Evolutionary conservation across 2,113 vertebrate species (phyloP).

Genomic region (Gila orcuttii): DNA sequence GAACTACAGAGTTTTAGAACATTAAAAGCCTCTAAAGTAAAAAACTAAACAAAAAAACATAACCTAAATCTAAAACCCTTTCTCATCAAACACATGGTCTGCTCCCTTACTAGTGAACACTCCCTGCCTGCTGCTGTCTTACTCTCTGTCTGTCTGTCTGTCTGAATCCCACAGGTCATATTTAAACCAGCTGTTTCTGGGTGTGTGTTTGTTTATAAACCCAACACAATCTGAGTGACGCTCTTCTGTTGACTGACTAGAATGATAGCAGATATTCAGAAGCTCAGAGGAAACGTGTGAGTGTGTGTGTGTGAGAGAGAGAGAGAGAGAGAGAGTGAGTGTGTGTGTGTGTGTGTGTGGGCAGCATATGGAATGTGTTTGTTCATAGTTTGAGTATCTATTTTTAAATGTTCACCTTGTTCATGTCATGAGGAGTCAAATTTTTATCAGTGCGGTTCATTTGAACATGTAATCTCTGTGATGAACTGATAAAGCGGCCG

Average conservation of each 20-base stretch:
- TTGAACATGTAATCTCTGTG: background rate
- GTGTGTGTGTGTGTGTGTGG: no score
- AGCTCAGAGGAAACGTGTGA: slow-evolving; percentile 3
- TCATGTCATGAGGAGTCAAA: no score
- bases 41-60: background rate
- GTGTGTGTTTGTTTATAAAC: slow-evolving; percentile 44
- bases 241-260: slow-evolving; percentile 13
- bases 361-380: no score
- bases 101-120: slow-evolving; percentile 17
- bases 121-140: slow-evolving; percentile 2
- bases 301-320: background rate
- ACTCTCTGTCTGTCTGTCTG: background rate
- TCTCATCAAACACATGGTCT: background rate
- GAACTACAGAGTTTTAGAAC: background rate
- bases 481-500: background rate
- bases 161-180: slow-evolving; percentile 28
- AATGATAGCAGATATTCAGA: slow-evolving; percentile 23
- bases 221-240: slow-evolving; percentile 29
- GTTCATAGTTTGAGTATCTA: no score
- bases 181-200: slow-evolving; percentile 49
- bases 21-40: background rate
- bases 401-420: no score
- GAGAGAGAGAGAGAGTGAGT: background rate
- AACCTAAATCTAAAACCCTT: background rate
- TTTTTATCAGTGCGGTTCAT: background rate